Evolutionary conservation across 2,797 vertebrate genomes (phyloP), one percentile per base, ranked within the genome.

Genomic region (Erethizon dorsatum): DNA sequence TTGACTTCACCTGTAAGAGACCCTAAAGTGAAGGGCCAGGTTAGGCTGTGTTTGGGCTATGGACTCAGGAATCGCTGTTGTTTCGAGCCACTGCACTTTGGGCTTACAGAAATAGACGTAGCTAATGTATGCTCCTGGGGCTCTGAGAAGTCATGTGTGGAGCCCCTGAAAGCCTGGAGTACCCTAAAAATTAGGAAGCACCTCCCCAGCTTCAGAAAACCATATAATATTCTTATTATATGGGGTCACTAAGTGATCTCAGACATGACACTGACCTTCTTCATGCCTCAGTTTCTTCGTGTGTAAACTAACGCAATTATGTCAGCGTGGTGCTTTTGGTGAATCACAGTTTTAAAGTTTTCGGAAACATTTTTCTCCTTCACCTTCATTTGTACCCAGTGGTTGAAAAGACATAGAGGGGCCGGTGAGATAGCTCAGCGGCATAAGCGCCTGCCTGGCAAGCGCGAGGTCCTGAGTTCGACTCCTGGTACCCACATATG

Each of bases 201-300:
- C 18, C 41, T 47, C 28, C 14, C 12, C 33, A 45, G 15, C 57
- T 65, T 80, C 73, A 71, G 9, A 50, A n/a, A 85, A 87, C 47
- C 41, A 71, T 3, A 31, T 65, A 84, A 24, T n/a, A n/a, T n/a
- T n/a, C n/a, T n/a, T 13, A 5, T n/a, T 37, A 26, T 12, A 1
- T 6, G 6, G 41, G 54, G n/a, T 75, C 83, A 28, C 45, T 33
- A 3, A 37, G 31, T 77, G 65, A 69, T 33, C 67, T n/a, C 37
- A 78, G 85, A 57, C 54, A 31, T 5, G 45, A 56, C 37, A 9
- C 65, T n/a, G 73, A 5, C 50, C 65, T 54, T n/a, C 47, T 33
- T 50, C 45, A n/a, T 54, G 41, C 71, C 87, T 84, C 69, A 52
- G 12, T 95, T 41, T 88, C 83, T 94, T 71, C 73, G 45, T 24